A percentile compares a stretch with the other conserved stretches of the same genome.
Evolutionary conservation across 2,888 invertebrate genomes (phyloP).

Genomic region (Bruchidius siliquastri): DNA sequence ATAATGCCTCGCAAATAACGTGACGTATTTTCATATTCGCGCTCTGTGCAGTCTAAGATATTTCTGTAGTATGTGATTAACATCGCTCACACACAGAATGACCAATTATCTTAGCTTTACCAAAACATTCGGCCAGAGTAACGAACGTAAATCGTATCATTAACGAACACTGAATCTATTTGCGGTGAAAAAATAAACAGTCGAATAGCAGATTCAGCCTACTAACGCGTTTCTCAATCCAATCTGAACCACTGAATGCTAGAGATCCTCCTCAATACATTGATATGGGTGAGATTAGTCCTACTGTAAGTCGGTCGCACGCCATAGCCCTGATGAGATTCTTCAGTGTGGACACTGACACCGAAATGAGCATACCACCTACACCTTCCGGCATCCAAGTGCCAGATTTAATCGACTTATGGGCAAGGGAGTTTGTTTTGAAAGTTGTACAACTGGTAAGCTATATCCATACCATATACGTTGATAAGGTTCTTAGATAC

Average conservation of each 20-base stretch:
- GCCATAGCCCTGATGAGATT: conserved; percentile 19
- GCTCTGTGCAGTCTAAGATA: not conserved
- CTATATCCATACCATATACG: not conserved
- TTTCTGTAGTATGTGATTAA: not conserved
- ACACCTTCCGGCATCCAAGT: conserved; percentile 14
- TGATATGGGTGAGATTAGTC: not conserved
- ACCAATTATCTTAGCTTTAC: not conserved
- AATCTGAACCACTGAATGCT: not conserved
- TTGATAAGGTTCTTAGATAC: not conserved
- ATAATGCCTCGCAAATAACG: not conserved
- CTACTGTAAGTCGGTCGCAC: conserved; percentile 11
- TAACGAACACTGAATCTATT: not conserved
- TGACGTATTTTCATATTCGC: not conserved
- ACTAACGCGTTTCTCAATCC: not conserved
- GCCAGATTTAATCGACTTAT: conserved; percentile 21
- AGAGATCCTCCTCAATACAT: not conserved
- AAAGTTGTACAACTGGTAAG: conserved; percentile 34
- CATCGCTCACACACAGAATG: not conserved
- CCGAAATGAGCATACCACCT: conserved; percentile 17
- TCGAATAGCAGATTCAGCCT: not conserved
- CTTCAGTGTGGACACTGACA: conserved; percentile 33
- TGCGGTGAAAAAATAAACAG: not conserved
- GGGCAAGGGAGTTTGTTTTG: conserved; percentile 27
- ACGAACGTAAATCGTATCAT: not conserved
- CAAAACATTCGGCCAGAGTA: not conserved